Percentiles rank a stretch among this genome's conserved stretches.
These are phyloP conservation scores for Globodera rostochiensis DNA, from an alignment of 1,140 invertebrate genomes.

Conservation along the genomic window DNA sequence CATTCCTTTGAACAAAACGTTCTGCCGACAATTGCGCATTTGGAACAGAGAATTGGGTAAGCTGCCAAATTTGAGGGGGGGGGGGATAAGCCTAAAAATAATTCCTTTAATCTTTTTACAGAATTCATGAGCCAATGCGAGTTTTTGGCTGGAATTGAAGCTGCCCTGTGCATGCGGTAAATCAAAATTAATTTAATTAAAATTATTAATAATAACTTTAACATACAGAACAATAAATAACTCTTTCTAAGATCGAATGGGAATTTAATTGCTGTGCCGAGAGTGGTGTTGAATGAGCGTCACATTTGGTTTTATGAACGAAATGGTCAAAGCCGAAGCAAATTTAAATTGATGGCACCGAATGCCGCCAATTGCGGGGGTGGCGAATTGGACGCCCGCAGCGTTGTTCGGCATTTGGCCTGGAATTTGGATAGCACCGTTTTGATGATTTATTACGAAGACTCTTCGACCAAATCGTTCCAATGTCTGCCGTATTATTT, in stretches of 20 bases:
- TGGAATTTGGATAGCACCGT: slow-evolving; percentile 45
- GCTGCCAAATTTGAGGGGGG: not conserved
- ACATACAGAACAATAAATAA: not conserved
- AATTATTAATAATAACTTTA: slow-evolving; percentile 30
- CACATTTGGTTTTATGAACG: slow-evolving; percentile 83
- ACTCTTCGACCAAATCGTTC: not conserved
- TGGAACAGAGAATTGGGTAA: slow-evolving; percentile 75
- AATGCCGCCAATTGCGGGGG: slow-evolving; percentile 68
- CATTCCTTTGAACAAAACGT: slow-evolving; percentile 20
- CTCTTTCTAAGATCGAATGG: slow-evolving; percentile 72
- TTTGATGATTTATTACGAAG: slow-evolving; percentile 27
- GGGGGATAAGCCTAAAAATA: too few relatives aligned
- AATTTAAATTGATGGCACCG: slow-evolving; percentile 72
- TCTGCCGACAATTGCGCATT: slow-evolving; percentile 73
- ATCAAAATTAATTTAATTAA: slow-evolving; percentile 3
- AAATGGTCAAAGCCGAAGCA: slow-evolving; percentile 84
- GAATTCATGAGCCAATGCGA: slow-evolving; percentile 76
- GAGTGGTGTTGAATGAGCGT: slow-evolving; percentile 67
- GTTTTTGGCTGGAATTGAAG: slow-evolving; percentile 73
- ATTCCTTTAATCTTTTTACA: not conserved
- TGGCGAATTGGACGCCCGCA: slow-evolving; percentile 68
- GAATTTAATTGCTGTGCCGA: slow-evolving; percentile 77
- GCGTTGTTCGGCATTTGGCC: slow-evolving; percentile 22
- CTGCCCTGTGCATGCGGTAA: slow-evolving; percentile 75
- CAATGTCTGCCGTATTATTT: slow-evolving; percentile 10